Percentiles rank a stretch among this genome's conserved stretches.
Evolutionary conservation across 2,888 invertebrate species (phyloP).

Genomic region (Furcula furcula): DNA sequence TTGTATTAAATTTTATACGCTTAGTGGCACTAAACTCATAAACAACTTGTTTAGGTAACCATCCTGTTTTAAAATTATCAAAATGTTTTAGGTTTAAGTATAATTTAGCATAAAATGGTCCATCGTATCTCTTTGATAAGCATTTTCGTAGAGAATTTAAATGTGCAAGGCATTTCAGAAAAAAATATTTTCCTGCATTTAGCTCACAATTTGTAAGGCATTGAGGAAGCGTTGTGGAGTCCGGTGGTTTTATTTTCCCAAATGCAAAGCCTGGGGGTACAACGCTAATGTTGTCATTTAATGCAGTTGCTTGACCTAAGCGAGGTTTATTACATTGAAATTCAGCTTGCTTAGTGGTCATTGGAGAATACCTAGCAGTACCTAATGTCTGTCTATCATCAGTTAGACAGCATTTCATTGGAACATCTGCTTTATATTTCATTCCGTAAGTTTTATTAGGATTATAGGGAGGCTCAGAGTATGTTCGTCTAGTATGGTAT

Average conservation of each 20-base stretch:
- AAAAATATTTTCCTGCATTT: conserved; percentile 44
- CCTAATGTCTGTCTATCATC: conserved; percentile 39
- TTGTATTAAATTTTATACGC: conserved; percentile 46
- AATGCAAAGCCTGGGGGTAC: conserved; percentile 62
- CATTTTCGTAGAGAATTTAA: conserved; percentile 48
- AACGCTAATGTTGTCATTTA: conserved; percentile 58
- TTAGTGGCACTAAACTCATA: conserved; percentile 53
- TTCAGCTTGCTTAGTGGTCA: conserved; percentile 48
- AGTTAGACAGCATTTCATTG: conserved; percentile 41
- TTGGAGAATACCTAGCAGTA: conserved; percentile 31
- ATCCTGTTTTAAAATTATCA: conserved; percentile 50
- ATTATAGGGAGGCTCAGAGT: conserved; percentile 48
- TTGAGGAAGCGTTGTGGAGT: conserved; percentile 42
- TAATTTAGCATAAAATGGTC: conserved; percentile 28
- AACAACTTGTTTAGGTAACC: conserved; percentile 53
- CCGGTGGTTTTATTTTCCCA: conserved; percentile 51
- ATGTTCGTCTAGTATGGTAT: conserved; percentile 33
- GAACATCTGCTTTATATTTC: not conserved
- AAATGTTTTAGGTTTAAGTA: conserved; percentile 37
- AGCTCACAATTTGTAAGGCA: conserved; percentile 37
- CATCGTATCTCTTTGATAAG: conserved; percentile 30
- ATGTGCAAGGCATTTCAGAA: conserved; percentile 53
- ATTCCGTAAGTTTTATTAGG: conserved; percentile 51
- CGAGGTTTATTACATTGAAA: conserved; percentile 31
- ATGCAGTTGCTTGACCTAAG: conserved; percentile 48